phyloP scores from a whole-genome alignment of 2,888 invertebrate genomes.

The Polyploca ridens region DNA sequence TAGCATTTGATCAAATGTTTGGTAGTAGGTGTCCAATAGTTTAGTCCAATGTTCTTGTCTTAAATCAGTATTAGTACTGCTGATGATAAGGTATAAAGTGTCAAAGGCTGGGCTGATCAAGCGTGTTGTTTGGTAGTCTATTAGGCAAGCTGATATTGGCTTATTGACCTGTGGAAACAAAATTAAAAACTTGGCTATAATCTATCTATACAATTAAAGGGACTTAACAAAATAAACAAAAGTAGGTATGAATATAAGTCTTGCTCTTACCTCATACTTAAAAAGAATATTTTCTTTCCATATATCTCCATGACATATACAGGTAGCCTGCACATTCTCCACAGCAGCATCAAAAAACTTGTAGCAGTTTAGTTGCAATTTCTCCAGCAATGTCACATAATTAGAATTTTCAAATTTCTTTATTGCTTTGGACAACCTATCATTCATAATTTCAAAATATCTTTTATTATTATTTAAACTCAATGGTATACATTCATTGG shows the following conservation, averaged over 20 bases:
- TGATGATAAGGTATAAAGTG: constrained; percentile 64
- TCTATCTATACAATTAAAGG: too few relatives aligned
- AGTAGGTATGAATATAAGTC: background rate
- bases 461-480: constrained; percentile 57
- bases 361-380: constrained; percentile 51
- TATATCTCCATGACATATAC: constrained; percentile 75
- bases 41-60: constrained; percentile 48
- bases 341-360: constrained; percentile 46
- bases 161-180: constrained; percentile 47
- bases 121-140: constrained; percentile 73
- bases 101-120: constrained; percentile 70
- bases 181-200: background rate
- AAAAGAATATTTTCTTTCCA: constrained; percentile 79
- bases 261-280: constrained; percentile 62
- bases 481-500: constrained; percentile 59
- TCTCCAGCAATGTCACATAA: constrained; percentile 51
- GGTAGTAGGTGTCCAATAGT: constrained; percentile 61
- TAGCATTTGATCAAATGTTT: constrained; percentile 50
- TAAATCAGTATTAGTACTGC: constrained; percentile 56
- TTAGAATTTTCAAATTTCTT: constrained; percentile 52
- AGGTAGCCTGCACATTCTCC: constrained; percentile 46
- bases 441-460: constrained; percentile 62
- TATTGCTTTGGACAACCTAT: constrained; percentile 67
- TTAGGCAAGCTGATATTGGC: constrained; percentile 65
- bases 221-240: too few relatives aligned